Base-by-base conservation (phyloP, 2,888 invertebrate species). In the Troides helena region DNA sequence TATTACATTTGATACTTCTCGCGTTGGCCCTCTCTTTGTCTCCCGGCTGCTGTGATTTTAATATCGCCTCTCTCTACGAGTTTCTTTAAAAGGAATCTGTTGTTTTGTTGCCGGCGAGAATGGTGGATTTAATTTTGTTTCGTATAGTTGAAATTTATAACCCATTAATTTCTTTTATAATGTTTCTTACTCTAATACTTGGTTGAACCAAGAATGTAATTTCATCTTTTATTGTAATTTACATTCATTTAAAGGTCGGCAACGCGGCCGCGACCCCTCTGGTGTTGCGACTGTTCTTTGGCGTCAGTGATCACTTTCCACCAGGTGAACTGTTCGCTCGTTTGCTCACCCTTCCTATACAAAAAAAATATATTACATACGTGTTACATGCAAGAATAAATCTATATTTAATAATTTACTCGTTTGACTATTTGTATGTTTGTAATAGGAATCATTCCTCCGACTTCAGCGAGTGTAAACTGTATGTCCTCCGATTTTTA, bases 1-100 rank as follows among this genome's bases (percentile, higher is more conserved):
- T 92, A 92, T 92, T 89, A 84, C 85, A 82, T 89, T 86, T 87
- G 89, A 89, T 90, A 90, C 89, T 85, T 86, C 84, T 80, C 82
- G 80, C 85, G 85, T 86, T 82, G 84, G 81, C 80, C 78, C 80
- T 77, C 78, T 81, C 85, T 89, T 88, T 89, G 87, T 89, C 86
- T 85, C 80, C 71, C 69, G 67, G 65, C 74, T 78, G 79, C 81
- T 82, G 82, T 84, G 86, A 88, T 88, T 88, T 87, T 84, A 85
- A 85, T 87, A 76, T 72, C 69, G 81, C 80, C 72, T 79, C 77
- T 80, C 79, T 75, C 79, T 30, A 30, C 77, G 72, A 74, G 70
- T 74, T 73, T 80, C 77, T 80, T 78, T 79, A 74, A 80, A 81
- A 75, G 72, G 76, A 78, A 82, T 80, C 80, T 77, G 74, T 76